These are phyloP conservation scores for Aplodontia rufa DNA, from an alignment of 2,113 vertebrate genomes.

Conservation along the genomic window DNA sequence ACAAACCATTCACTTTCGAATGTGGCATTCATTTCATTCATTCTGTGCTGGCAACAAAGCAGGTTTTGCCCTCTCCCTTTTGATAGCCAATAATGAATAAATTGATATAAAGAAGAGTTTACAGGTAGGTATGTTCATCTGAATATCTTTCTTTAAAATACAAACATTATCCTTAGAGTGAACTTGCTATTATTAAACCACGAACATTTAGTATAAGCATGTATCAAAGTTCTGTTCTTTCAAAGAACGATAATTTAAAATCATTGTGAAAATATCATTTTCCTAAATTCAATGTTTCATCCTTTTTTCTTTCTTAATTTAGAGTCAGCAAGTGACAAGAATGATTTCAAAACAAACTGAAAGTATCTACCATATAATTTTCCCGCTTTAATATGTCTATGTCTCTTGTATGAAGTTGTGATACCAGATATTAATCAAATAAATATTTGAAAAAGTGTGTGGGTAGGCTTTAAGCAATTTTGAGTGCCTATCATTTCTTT, in stretches of 20 bases:
- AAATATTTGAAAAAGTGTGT: background rate
- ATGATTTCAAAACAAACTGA: background rate
- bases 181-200: background rate
- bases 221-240: background rate
- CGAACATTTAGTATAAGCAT: conserved; percentile 29
- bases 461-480: background rate
- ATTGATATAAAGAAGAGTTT: background rate
- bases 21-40: background rate
- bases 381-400: background rate
- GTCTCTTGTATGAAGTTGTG: background rate
- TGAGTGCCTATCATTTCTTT: background rate
- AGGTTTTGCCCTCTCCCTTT: background rate
- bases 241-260: background rate
- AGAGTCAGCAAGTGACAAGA: background rate
- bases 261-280: conserved; percentile 45
- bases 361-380: background rate
- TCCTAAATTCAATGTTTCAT: background rate
- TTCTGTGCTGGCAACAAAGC: background rate
- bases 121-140: background rate
- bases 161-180: background rate
- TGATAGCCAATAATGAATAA: background rate
- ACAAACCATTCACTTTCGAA: background rate
- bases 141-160: background rate
- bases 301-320: conserved; percentile 11
- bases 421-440: background rate